These are phyloP conservation scores for Tenthredo scrophulariae DNA, from an alignment of 2,888 invertebrate genomes.

Conservation along the genomic window DNA sequence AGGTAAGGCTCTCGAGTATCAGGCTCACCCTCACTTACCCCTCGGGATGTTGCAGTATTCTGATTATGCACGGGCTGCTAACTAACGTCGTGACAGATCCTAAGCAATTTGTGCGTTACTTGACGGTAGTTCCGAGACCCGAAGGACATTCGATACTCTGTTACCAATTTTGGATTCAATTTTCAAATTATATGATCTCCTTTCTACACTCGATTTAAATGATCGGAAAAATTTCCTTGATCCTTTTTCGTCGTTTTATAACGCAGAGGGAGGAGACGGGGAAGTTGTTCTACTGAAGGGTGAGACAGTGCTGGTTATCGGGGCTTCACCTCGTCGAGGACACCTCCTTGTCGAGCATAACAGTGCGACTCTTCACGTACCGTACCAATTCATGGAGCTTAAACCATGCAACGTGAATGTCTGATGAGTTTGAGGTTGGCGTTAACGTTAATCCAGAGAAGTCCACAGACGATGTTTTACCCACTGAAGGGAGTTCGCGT, in stretches of 20 bases:
- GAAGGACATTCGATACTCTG: background rate
- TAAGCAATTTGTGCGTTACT: background rate
- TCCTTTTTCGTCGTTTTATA: slow-evolving; percentile 43
- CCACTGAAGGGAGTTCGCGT: background rate
- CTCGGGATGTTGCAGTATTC: background rate
- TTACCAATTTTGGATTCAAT: background rate
- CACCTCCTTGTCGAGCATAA: slow-evolving; percentile 93
- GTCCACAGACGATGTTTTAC: slow-evolving; percentile 25
- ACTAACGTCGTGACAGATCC: background rate
- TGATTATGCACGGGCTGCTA: background rate
- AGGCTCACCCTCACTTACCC: background rate
- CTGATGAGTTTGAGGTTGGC: slow-evolving; percentile 61
- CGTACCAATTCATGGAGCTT: slow-evolving; percentile 91
- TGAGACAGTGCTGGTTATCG: slow-evolving; percentile 92
- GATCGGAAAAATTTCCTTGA: background rate
- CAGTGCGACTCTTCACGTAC: slow-evolving; percentile 87
- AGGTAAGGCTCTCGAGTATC: slow-evolving; percentile 76
- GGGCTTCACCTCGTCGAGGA: slow-evolving; percentile 91
- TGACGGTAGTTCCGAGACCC: background rate
- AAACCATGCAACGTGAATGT: slow-evolving; percentile 79
- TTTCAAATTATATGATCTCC: too few relatives aligned
- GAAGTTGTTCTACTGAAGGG: slow-evolving; percentile 87
- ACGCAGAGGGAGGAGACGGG: slow-evolving; percentile 78
- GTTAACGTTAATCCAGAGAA: slow-evolving; percentile 10
- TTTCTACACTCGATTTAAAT: too few relatives aligned